Conservation (phyloP, 1,140 invertebrate species). For the Diorhabda sublineata region DNA sequence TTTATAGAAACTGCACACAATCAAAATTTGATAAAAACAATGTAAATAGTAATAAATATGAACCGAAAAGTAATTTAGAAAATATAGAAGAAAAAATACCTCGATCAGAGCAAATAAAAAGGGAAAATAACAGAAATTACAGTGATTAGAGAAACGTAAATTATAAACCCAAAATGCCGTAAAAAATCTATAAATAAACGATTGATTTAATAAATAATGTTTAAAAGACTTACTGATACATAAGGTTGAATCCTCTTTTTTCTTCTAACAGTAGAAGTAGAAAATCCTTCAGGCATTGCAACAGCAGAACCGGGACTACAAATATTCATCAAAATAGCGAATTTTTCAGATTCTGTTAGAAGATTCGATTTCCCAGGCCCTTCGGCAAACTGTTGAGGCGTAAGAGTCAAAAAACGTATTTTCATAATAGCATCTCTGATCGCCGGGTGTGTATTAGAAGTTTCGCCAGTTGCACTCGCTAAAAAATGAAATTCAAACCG, state of each 20-base stretch:
- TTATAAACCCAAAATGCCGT: too few relatives aligned
- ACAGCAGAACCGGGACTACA: slow-evolving; percentile 59
- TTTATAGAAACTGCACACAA: too few relatives aligned
- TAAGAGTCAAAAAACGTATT: slow-evolving; percentile 71
- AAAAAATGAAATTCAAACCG: slow-evolving; percentile 5
- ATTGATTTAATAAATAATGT: too few relatives aligned
- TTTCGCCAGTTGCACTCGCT: slow-evolving; percentile 30
- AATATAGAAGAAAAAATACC: too few relatives aligned
- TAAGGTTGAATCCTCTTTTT: slow-evolving; percentile 18
- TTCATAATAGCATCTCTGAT: slow-evolving; percentile 55
- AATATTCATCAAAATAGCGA: slow-evolving; percentile 77
- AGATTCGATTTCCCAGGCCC: slow-evolving; percentile 68
- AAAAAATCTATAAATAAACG: too few relatives aligned
- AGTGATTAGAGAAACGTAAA: too few relatives aligned
- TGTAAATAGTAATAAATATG: too few relatives aligned
- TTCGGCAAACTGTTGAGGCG: slow-evolving; percentile 74
- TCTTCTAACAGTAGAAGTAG: slow-evolving; percentile 42
- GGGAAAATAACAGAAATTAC: too few relatives aligned
- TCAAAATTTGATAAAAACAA: too few relatives aligned
- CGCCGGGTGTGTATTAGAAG: slow-evolving; percentile 34
- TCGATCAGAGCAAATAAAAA: too few relatives aligned
- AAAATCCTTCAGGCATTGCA: slow-evolving; percentile 67
- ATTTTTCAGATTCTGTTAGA: slow-evolving; percentile 70
- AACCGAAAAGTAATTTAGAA: too few relatives aligned
- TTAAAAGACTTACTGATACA: too few relatives aligned